Conservation (phyloP, 1,140 invertebrate genomes). For the Acromyrmex charruanus region DNA sequence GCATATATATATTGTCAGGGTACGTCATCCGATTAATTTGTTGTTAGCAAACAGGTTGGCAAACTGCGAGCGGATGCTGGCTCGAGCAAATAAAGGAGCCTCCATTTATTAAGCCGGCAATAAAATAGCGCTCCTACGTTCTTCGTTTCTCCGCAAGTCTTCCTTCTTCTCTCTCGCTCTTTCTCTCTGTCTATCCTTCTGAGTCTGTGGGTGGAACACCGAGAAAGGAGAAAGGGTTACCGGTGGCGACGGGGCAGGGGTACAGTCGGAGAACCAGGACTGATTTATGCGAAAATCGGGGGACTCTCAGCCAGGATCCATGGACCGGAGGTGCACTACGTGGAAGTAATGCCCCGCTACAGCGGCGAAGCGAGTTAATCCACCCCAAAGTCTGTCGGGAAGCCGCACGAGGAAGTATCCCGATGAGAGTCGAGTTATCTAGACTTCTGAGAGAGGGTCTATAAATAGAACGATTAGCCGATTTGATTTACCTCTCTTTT, state of each 20-base stretch:
- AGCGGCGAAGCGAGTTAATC: conserved; percentile 71
- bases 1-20: conserved; percentile 71
- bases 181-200: background rate
- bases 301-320: conserved; percentile 67
- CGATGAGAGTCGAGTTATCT: conserved; percentile 54
- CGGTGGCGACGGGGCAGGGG: conserved; percentile 57
- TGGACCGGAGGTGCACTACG: conserved; percentile 63
- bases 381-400: conserved; percentile 66
- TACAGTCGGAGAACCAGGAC: conserved; percentile 62
- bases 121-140: conserved; percentile 82
- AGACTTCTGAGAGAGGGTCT: conserved; percentile 31
- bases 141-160: conserved; percentile 66
- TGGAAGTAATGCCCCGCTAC: conserved; percentile 71
- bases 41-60: conserved; percentile 86
- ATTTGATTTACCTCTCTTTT: conserved; percentile 71
- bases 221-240: conserved; percentile 62
- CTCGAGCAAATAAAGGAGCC: conserved; percentile 84
- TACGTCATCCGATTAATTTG: conserved; percentile 86
- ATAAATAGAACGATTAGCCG: conserved; percentile 75
- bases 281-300: conserved; percentile 80
- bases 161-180: conserved; percentile 26
- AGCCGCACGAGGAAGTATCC: conserved; percentile 69
- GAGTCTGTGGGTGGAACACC: conserved; percentile 74
- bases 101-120: conserved; percentile 86
- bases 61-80: conserved; percentile 84